These are phyloP conservation scores for Sterna hirundo DNA, from an alignment of 2,113 vertebrate species.

Conservation along the genomic window DNA sequence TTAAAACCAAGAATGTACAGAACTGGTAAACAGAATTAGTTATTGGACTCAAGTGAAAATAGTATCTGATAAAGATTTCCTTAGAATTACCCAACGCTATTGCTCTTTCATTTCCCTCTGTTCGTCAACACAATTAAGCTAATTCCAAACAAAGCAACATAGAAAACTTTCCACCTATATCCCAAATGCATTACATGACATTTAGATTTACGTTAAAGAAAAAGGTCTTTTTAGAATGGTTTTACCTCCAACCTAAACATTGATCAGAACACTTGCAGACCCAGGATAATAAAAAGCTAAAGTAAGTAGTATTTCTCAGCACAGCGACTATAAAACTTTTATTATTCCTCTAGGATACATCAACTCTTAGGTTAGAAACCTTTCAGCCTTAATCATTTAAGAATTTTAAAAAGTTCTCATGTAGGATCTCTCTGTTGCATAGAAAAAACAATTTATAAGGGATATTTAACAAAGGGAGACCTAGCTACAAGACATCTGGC, in stretches of 20 bases:
- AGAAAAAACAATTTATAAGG: neutral
- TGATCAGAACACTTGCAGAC: neutral
- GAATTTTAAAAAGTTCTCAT: neutral
- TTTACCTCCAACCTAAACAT: neutral
- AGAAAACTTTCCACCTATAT: neutral
- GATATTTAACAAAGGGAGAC: neutral
- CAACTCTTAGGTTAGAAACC: neutral
- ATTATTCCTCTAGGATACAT: slow-evolving; percentile 5
- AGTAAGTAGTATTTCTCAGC: neutral
- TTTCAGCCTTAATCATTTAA: slow-evolving; percentile 17
- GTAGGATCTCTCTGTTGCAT: neutral
- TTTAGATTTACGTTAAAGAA: neutral
- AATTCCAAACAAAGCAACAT: neutral
- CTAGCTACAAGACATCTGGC: slow-evolving; percentile 19
- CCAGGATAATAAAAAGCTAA: neutral
- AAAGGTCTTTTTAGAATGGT: neutral
- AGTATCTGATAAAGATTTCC: neutral
- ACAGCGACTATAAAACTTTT: neutral
- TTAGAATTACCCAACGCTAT: neutral
- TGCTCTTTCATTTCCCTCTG: neutral
- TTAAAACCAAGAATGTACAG: neutral
- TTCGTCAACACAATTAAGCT: neutral
- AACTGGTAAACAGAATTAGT: neutral
- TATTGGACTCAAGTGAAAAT: neutral
- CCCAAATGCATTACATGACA: neutral